Conservation (phyloP, 53 echinoderm and acorn worm genomes). For the Glandiceps talaboti region DNA sequence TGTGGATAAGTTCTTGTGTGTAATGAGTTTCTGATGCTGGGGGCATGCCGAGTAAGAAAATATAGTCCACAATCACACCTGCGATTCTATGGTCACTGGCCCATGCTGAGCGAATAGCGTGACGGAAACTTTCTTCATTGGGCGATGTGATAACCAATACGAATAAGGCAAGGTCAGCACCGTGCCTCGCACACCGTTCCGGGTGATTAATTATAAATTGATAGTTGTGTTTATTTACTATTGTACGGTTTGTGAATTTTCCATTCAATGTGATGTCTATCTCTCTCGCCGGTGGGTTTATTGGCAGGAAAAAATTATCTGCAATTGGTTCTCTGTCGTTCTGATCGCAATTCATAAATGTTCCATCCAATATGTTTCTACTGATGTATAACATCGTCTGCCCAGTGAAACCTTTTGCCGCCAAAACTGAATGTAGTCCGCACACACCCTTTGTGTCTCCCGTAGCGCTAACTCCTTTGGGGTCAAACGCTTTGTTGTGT, state of each 20-base stretch:
- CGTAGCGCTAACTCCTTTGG: not conserved
- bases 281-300: not conserved
- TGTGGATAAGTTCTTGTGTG: conserved; percentile 2
- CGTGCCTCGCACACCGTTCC: not conserved
- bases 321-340: not conserved
- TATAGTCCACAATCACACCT: not conserved
- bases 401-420: not conserved
- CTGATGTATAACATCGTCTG: not conserved
- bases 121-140: not conserved
- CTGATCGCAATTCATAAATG: not conserved
- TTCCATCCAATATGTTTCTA: not conserved
- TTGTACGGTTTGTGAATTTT: not conserved
- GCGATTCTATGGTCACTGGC: not conserved
- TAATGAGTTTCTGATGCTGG: not conserved
- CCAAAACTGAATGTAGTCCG: not conserved
- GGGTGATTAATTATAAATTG: not conserved
- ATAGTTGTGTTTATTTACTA: not conserved
- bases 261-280: not conserved
- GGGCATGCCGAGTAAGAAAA: not conserved
- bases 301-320: not conserved
- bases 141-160: not conserved
- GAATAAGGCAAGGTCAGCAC: not conserved
- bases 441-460: not conserved
- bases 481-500: not conserved
- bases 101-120: not conserved